Evolutionary conservation across 2,888 invertebrate genomes (phyloP).

Genomic region (Helobdella robusta): DNA sequence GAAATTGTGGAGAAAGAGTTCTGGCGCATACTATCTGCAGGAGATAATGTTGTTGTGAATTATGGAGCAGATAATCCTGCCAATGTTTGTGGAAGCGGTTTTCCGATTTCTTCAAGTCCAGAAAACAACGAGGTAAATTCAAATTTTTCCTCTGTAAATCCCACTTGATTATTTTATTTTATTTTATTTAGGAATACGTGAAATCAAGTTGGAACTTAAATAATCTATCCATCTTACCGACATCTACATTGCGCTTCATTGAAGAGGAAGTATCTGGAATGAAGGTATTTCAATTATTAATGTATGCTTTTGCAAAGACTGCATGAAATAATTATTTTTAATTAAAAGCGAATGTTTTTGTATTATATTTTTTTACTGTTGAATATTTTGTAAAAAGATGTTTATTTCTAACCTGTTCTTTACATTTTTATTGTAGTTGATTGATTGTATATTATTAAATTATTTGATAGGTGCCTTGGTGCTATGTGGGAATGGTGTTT

Average conservation of each 20-base stretch:
- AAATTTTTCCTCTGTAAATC: no score
- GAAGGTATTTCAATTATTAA: conserved; percentile 52
- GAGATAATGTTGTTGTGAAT: conserved; percentile 92
- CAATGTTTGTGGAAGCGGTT: conserved; percentile 93
- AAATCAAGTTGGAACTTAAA: conserved; percentile 90
- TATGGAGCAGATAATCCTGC: conserved; percentile 97
- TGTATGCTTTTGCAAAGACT: background rate
- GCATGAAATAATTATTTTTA: background rate
- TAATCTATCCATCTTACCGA: conserved; percentile 69
- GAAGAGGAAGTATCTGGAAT: conserved; percentile 26
- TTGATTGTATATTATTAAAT: no score
- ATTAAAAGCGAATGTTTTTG: no score
- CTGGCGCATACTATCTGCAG: conserved; percentile 91
- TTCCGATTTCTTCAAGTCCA: conserved; percentile 77
- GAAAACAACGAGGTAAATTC: no score
- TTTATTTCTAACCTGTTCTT: no score
- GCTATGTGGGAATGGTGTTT: conserved; percentile 99
- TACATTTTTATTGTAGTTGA: no score
- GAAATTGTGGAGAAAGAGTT: conserved; percentile 82
- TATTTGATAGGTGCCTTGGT: conserved; percentile 97
- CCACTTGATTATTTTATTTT: no score
- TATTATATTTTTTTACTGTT: no score
- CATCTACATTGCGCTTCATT: conserved; percentile 23
- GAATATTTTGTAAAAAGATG: no score
- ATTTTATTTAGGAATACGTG: conserved; percentile 41